Conservation (phyloP, 2,888 invertebrate species). For the Microchrysa polita region DNA sequence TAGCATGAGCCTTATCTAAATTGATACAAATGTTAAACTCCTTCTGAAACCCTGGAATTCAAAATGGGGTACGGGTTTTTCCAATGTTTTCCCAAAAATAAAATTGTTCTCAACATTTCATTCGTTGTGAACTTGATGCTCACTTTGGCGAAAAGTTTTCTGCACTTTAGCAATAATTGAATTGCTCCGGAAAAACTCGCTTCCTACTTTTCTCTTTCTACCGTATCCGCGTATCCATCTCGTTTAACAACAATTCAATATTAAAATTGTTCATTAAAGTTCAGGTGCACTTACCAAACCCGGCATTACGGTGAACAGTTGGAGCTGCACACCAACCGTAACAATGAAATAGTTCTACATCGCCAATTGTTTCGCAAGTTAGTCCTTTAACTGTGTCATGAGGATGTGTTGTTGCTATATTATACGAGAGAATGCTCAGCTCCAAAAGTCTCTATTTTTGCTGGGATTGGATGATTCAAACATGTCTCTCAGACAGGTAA, state of each 20-base stretch:
- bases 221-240: not conserved
- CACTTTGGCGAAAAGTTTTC: not conserved
- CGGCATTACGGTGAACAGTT: not conserved
- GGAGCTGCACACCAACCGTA: not conserved
- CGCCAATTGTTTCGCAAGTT: constrained; percentile 20
- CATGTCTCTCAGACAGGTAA: not conserved
- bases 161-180: not conserved
- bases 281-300: not conserved
- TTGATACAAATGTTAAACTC: too few species aligned
- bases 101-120: not conserved
- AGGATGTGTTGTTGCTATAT: not conserved
- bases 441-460: not conserved
- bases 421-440: not conserved
- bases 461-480: not conserved
- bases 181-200: not conserved
- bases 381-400: not conserved
- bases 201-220: not conserved
- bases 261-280: constrained; percentile 35
- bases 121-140: not conserved
- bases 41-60: too few species aligned
- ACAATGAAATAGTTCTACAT: not conserved
- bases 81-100: not conserved
- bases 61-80: too few species aligned
- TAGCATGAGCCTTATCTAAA: too few species aligned
- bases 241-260: constrained; percentile 24